These are phyloP conservation scores for Temnothorax nylanderi DNA, from an alignment of 1,140 invertebrate species.

Conservation along the genomic window DNA sequence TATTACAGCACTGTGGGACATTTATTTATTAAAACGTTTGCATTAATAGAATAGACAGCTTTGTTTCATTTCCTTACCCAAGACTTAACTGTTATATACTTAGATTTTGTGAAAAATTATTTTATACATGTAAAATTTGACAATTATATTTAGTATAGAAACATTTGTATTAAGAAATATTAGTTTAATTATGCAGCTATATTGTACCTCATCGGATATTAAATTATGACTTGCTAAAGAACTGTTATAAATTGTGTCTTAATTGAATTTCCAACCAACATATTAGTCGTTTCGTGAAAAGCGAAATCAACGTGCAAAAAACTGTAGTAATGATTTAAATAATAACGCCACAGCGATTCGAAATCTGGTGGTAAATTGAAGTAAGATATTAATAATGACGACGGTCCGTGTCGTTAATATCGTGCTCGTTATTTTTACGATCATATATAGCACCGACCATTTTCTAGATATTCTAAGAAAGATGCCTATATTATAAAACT, in stretches of 20 bases:
- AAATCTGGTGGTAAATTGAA: neutral
- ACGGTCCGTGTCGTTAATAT: neutral
- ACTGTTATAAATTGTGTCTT: neutral
- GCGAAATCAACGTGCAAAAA: neutral
- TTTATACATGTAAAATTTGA: neutral
- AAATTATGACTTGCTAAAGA: neutral
- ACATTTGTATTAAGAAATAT: neutral
- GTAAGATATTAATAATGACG: neutral
- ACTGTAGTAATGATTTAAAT: neutral
- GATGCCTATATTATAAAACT: neutral
- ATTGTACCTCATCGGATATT: neutral
- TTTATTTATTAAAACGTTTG: slow-evolving; percentile 30
- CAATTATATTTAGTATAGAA: neutral
- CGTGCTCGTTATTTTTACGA: slow-evolving; percentile 13
- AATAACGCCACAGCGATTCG: neutral
- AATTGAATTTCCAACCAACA: neutral
- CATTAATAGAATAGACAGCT: neutral
- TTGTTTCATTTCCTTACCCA: neutral
- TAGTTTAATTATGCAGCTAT: neutral
- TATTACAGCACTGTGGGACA: neutral
- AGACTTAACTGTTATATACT: neutral
- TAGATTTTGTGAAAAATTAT: neutral
- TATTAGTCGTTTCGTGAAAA: neutral
- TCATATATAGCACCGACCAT: neutral
- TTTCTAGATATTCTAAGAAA: neutral